Evolutionary conservation across 2,797 vertebrate genomes (phyloP).

Genomic region (Ceryle rudis): DNA sequence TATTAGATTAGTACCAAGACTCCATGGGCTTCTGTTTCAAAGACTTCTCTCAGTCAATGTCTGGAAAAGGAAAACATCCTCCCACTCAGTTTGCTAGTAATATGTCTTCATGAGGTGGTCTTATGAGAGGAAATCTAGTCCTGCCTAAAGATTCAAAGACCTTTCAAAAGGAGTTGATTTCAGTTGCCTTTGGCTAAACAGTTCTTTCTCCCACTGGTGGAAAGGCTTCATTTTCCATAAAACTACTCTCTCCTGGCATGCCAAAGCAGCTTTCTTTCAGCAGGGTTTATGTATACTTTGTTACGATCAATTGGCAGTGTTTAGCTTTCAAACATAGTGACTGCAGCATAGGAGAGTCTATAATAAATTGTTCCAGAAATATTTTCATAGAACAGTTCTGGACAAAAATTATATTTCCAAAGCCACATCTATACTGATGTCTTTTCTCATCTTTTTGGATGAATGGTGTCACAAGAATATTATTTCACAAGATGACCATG

Average conservation of each 20-base stretch:
- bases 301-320: background rate
- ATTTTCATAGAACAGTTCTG: background rate
- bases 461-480: background rate
- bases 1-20: background rate
- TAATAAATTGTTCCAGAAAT: background rate
- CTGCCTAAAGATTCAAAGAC: background rate
- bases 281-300: background rate
- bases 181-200: background rate
- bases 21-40: background rate
- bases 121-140: background rate
- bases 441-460: background rate
- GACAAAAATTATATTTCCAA: background rate
- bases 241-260: background rate
- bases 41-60: background rate
- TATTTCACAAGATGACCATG: background rate
- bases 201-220: background rate
- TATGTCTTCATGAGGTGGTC: accelerated
- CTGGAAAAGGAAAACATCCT: background rate
- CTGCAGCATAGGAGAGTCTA: background rate
- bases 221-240: background rate
- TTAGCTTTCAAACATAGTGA: background rate
- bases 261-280: background rate
- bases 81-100: background rate
- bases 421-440: background rate
- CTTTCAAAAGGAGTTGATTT: background rate